A percentile compares a stretch with the other conserved stretches of the same genome.
These are phyloP conservation scores for Coilia nasus DNA, from an alignment of 2,797 vertebrate species.

Conservation along the genomic window DNA sequence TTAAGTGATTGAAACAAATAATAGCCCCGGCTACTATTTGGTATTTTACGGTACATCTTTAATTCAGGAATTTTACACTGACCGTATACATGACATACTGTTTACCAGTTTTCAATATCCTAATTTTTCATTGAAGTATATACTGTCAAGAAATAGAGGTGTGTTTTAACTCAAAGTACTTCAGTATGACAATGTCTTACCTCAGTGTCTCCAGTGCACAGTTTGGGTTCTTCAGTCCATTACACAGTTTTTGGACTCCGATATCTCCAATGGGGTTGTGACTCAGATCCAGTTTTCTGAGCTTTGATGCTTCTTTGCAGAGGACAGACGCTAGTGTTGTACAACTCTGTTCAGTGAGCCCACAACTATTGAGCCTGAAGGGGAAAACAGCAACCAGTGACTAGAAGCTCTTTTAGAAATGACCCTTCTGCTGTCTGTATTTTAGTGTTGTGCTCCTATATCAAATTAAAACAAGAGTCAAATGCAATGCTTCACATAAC, in stretches of 20 bases:
- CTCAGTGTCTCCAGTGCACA: slow-evolving; percentile 23
- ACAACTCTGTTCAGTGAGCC: slow-evolving; percentile 48
- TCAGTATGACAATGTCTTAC: background rate
- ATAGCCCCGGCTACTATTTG: no score
- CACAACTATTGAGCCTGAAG: slow-evolving; percentile 49
- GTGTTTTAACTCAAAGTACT: background rate
- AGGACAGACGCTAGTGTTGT: slow-evolving; percentile 40
- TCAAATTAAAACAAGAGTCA: no score
- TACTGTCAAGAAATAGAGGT: no score
- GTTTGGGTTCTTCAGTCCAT: slow-evolving; percentile 37
- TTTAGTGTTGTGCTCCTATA: background rate
- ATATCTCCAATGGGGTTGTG: slow-evolving; percentile 43
- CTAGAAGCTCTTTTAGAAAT: background rate
- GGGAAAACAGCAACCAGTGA: background rate
- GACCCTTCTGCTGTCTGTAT: background rate
- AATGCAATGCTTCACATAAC: background rate
- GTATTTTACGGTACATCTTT: no score
- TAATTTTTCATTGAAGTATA: no score
- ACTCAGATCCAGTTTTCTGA: slow-evolving; percentile 46
- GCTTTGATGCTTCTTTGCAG: slow-evolving; percentile 34
- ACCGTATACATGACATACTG: no score
- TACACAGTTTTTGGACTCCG: slow-evolving; percentile 43
- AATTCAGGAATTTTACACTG: no score
- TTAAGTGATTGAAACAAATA: no score
- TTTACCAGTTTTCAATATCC: no score